Evolutionary conservation across 2,113 vertebrate species (phyloP).

Genomic region (Cyphomyrus plagiostoma): DNA sequence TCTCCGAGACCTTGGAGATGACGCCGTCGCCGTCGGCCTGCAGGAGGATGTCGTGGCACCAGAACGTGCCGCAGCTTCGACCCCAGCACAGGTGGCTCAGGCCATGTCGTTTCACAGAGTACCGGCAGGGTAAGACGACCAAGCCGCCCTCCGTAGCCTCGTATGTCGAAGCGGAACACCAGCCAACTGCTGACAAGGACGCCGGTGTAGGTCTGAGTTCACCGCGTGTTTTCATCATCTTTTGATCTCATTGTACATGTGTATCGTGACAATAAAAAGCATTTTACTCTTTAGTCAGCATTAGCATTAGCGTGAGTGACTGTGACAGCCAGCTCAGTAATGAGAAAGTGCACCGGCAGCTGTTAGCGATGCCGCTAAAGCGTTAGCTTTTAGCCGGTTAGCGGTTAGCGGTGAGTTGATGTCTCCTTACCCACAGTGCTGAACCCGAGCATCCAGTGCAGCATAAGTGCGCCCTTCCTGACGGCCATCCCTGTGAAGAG

Average conservation of each 20-base stretch:
- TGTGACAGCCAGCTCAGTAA: background rate
- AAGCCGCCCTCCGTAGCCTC: conserved; percentile 55
- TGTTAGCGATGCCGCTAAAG: background rate
- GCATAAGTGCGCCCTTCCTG: no score
- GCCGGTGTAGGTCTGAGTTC: background rate
- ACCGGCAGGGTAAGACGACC: conserved; percentile 61
- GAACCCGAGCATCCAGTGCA: no score
- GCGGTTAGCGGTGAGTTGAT: no score
- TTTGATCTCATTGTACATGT: no score
- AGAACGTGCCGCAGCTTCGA: conserved; percentile 61
- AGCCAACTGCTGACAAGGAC: conserved; percentile 28
- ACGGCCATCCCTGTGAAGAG: no score
- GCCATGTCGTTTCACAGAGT: conserved; percentile 57
- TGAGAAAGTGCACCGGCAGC: background rate
- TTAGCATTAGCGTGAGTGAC: background rate
- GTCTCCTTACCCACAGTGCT: no score
- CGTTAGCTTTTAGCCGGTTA: background rate
- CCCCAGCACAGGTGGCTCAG: conserved; percentile 66
- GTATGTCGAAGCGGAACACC: conserved; percentile 28
- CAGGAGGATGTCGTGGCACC: conserved; percentile 63
- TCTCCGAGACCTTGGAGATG: conserved; percentile 55
- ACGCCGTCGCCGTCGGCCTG: conserved; percentile 60
- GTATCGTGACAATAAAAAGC: no score
- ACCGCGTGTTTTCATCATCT: background rate
- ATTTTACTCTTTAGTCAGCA: no score